Percentiles rank a stretch among this genome's conserved stretches.
phyloP scores from a whole-genome alignment of 1,140 invertebrate genomes.

The Xylocopa sonorina region DNA sequence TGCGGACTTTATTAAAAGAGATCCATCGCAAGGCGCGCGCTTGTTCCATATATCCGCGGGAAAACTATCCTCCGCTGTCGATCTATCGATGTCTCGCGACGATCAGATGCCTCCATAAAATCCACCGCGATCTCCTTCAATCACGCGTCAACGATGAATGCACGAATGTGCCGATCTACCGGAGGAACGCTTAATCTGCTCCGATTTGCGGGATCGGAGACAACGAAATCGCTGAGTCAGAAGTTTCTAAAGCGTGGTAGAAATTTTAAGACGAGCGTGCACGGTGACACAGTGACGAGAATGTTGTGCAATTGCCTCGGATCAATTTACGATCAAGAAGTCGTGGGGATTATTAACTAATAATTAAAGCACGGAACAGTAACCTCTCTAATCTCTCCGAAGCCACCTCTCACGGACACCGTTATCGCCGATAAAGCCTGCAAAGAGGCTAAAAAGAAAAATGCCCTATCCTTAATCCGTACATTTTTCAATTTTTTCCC shows the following conservation, averaged over 20 bases:
- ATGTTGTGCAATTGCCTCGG: too few species aligned
- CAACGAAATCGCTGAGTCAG: constrained; percentile 13
- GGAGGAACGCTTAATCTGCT: not conserved
- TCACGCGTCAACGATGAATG: constrained; percentile 5
- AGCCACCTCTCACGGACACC: not conserved
- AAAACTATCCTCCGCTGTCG: constrained; percentile 12
- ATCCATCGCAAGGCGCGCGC: constrained; percentile 30
- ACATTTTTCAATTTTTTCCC: not conserved
- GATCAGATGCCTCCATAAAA: constrained; percentile 28
- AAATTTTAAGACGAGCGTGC: too few species aligned
- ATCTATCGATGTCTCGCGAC: too few species aligned
- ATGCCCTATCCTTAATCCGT: not conserved
- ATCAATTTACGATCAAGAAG: too few species aligned
- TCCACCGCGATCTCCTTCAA: constrained; percentile 31
- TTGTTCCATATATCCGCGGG: constrained; percentile 48
- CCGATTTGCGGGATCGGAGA: not conserved
- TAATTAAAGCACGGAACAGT: not conserved
- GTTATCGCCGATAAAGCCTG: constrained; percentile 1
- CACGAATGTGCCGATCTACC: constrained; percentile 1
- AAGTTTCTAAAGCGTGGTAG: too few species aligned
- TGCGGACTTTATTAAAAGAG: constrained; percentile 39
- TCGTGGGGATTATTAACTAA: too few species aligned
- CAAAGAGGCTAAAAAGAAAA: not conserved
- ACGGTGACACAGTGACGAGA: too few species aligned
- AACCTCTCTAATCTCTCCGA: not conserved